phyloP scores from a whole-genome alignment of 2,113 vertebrate species.

The Brachirus orientalis region DNA sequence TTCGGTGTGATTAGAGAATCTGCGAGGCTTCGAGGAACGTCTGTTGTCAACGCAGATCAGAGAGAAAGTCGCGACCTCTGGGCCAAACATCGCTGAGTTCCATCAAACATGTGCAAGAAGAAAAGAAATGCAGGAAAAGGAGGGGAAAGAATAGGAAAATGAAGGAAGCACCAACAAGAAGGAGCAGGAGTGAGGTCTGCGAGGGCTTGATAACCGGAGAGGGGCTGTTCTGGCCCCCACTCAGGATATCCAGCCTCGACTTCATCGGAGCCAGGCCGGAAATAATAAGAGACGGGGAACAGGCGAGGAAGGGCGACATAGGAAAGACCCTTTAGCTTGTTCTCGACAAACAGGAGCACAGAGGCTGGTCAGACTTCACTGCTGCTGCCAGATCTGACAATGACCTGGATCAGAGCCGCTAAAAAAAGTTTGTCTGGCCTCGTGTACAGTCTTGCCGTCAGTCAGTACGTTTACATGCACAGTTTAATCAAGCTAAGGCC shows the following conservation, averaged over 20 bases:
- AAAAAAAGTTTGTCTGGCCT: too few species aligned
- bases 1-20: slow-evolving; percentile 5
- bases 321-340: slow-evolving; percentile 77
- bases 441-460: too few species aligned
- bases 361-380: too few species aligned
- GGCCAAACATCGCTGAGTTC: slow-evolving; percentile 33
- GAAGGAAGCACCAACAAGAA: slow-evolving; percentile 37
- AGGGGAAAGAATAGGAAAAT: slow-evolving; percentile 41
- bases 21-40: slow-evolving; percentile 1
- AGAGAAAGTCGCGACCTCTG: slow-evolving; percentile 15
- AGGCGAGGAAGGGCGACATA: slow-evolving; percentile 78
- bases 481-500: too few species aligned
- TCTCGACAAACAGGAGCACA: slow-evolving; percentile 76
- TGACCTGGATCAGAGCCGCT: too few species aligned
- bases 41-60: slow-evolving; percentile 22
- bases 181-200: slow-evolving; percentile 42
- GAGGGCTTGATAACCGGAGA: slow-evolving; percentile 51
- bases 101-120: slow-evolving; percentile 33
- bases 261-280: slow-evolving; percentile 80
- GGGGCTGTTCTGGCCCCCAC: background rate
- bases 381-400: background rate
- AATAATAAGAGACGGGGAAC: slow-evolving; percentile 84
- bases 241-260: slow-evolving; percentile 81
- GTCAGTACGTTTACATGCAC: too few species aligned
- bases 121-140: slow-evolving; percentile 7